phyloP scores from a whole-genome alignment of 2,113 vertebrate genomes.

The Aleadryas rufinucha region DNA sequence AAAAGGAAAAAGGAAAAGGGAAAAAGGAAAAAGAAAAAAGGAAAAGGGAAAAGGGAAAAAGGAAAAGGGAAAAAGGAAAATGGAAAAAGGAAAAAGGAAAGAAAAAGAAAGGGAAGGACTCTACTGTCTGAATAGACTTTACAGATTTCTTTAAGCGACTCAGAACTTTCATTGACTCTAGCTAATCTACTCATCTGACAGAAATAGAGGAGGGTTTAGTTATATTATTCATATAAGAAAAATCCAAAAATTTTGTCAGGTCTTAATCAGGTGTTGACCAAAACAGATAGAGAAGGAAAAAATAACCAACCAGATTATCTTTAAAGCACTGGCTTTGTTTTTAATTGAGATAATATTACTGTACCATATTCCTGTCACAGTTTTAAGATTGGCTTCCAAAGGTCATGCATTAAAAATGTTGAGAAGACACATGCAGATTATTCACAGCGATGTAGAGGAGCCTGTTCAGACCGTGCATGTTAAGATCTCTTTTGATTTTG shows the following conservation, averaged over 20 bases:
- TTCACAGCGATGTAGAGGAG: background rate
- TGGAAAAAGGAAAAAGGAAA: accelerated
- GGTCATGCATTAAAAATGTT: background rate
- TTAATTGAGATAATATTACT: background rate
- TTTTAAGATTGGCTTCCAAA: background rate
- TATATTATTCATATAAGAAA: background rate
- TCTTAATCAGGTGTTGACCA: background rate
- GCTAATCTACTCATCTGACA: background rate
- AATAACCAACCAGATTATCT: background rate
- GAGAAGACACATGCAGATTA: background rate
- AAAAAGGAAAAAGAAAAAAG: too few species aligned
- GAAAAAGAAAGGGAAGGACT: accelerated
- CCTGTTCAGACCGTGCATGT: background rate
- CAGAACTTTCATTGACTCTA: background rate
- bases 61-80: accelerated
- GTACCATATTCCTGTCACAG: background rate
- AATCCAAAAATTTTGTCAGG: background rate
- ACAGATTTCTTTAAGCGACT: background rate
- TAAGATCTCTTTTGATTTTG: background rate
- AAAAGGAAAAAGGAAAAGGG: too few species aligned
- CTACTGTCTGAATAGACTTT: background rate
- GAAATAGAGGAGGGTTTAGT: background rate
- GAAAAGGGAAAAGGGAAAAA: accelerated
- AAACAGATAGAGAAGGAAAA: background rate
- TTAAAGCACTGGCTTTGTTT: background rate